A percentile compares a stretch with the other conserved stretches of the same genome.
These are phyloP conservation scores for Brienomyrus longianalis DNA, from an alignment of 2,113 vertebrate genomes.

Conservation along the genomic window DNA sequence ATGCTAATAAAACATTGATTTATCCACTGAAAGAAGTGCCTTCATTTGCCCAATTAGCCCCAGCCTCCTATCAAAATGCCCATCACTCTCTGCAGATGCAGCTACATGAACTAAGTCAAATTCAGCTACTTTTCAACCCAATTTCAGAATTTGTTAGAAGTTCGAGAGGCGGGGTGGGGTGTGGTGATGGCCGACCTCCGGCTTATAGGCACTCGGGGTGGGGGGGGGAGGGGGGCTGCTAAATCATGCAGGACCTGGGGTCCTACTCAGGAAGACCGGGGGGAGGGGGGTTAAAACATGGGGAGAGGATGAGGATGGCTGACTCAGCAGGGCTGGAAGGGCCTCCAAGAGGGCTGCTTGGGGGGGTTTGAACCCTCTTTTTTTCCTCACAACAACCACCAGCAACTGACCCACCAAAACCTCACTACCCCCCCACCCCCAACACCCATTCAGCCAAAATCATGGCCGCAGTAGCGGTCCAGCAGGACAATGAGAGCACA, in stretches of 20 bases:
- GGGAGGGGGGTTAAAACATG: constrained; percentile 37
- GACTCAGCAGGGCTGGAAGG: constrained; percentile 23
- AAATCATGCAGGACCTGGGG: constrained; percentile 59
- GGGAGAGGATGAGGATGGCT: constrained; percentile 44
- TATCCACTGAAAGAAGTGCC: not conserved
- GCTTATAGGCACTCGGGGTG: not conserved
- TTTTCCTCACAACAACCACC: not conserved
- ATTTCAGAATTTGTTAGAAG: not conserved
- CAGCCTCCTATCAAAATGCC: not conserved
- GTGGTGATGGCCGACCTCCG: not conserved
- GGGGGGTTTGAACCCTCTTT: not conserved
- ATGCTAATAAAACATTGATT: not conserved
- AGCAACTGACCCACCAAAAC: constrained; percentile 7
- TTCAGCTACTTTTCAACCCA: not conserved
- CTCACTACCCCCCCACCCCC: not conserved
- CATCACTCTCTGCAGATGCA: not conserved
- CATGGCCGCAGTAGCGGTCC: constrained; percentile 16
- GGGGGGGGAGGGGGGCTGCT: constrained; percentile 43
- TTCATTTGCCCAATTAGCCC: not conserved
- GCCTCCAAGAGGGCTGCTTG: not conserved
- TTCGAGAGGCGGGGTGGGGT: not conserved
- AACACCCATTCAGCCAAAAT: constrained; percentile 10
- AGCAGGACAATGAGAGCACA: not conserved
- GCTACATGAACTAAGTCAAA: not conserved
- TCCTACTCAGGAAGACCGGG: constrained; percentile 52